Conservation (phyloP, 2,113 vertebrate species). For the Eleginops maclovinus region DNA sequence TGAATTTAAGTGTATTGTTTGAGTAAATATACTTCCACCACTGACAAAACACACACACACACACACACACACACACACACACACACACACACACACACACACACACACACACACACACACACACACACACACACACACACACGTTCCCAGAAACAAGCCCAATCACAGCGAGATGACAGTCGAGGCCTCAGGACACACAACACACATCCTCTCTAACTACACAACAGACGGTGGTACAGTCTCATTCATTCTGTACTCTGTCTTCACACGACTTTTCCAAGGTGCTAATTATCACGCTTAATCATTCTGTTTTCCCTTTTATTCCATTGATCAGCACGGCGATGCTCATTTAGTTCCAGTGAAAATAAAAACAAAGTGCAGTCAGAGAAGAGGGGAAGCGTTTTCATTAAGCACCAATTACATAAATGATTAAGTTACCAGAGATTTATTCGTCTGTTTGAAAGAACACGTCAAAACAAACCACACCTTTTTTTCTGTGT, state of each 20-base stretch:
- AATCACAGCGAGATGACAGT: constrained; percentile 53
- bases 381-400: background rate
- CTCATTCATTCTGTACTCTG: constrained; percentile 9
- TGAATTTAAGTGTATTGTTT: too few relatives aligned
- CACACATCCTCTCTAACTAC: constrained; percentile 4
- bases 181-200: constrained; percentile 47
- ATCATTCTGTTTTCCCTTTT: constrained; percentile 17
- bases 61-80: constrained; percentile 1
- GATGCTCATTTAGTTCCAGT: background rate
- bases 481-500: background rate
- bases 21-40: too few relatives aligned
- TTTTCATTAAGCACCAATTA: constrained; percentile 16
- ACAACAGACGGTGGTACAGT: background rate
- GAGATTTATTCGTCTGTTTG: constrained; percentile 3
- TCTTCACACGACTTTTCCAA: constrained; percentile 30
- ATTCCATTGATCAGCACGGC: background rate
- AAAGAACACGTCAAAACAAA: background rate
- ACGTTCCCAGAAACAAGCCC: constrained; percentile 48
- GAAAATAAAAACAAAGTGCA: constrained; percentile 1
- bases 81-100: background rate
- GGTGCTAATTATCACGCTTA: constrained; percentile 21
- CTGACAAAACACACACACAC: background rate
- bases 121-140: background rate
- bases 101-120: constrained; percentile 6
- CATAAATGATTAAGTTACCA: constrained; percentile 6